Evolutionary conservation across 2,797 vertebrate genomes (phyloP).

Genomic region (Lepilemur septentrionalis): DNA sequence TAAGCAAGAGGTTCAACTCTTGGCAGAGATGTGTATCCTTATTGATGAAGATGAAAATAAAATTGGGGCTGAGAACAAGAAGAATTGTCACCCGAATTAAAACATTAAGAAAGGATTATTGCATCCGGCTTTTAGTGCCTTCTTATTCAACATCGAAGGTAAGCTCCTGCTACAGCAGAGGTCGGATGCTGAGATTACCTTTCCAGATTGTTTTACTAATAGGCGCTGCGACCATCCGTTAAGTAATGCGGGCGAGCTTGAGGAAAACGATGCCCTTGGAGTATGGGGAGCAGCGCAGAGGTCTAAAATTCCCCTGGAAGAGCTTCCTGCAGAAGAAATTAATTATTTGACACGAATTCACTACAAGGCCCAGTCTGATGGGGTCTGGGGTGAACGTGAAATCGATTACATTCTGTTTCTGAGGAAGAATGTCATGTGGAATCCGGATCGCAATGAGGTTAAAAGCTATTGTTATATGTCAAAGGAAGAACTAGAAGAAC

Average conservation of each 20-base stretch:
- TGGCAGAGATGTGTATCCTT: constrained; percentile 97
- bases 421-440: constrained; percentile 93
- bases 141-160: constrained; percentile 95
- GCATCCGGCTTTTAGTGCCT: constrained; percentile 97
- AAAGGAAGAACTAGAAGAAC: constrained; percentile 92
- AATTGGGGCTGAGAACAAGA: constrained; percentile 95
- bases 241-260: constrained; percentile 89
- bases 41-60: constrained; percentile 91
- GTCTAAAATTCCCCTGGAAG: constrained; percentile 91
- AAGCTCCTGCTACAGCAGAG: constrained; percentile 96
- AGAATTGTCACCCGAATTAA: constrained; percentile 96
- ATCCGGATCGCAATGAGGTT: constrained; percentile 95
- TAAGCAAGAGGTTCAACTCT: constrained; percentile 93
- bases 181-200: constrained; percentile 97
- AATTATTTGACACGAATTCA: constrained; percentile 95
- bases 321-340: constrained; percentile 96
- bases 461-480: constrained; percentile 93
- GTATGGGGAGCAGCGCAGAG: constrained; percentile 94
- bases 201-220: constrained; percentile 98
- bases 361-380: constrained; percentile 96
- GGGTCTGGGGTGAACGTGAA: constrained; percentile 97
- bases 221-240: constrained; percentile 97
- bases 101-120: constrained; percentile 97
- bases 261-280: constrained; percentile 91
- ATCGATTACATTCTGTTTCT: constrained; percentile 99